Conservation (phyloP, 2,888 invertebrate species). For the Diadegma fenestrale region DNA sequence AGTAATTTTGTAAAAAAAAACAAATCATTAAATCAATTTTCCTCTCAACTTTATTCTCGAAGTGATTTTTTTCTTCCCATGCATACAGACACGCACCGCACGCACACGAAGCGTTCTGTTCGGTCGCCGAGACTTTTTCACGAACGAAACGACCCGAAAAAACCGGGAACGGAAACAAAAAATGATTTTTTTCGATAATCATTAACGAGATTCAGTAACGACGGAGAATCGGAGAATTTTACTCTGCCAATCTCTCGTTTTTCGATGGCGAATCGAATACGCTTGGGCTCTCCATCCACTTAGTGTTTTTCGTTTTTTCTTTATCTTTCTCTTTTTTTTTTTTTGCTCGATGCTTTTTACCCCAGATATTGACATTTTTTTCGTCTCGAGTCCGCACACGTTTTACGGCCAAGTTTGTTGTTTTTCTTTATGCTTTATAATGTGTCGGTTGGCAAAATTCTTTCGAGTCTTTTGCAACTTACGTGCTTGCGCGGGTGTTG, state of each 20-base stretch:
- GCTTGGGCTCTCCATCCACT: not conserved
- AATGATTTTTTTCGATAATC: not conserved
- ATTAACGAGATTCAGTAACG: not conserved
- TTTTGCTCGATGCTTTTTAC: slow-evolving; percentile 11
- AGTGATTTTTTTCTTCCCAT: slow-evolving; percentile 14
- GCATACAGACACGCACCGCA: not conserved
- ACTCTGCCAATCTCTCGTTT: not conserved
- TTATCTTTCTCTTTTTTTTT: slow-evolving; percentile 14
- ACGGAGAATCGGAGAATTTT: not conserved
- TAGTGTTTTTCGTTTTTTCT: slow-evolving; percentile 25
- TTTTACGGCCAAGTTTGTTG: slow-evolving; percentile 57
- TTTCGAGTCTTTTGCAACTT: slow-evolving; percentile 62
- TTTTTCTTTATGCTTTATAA: slow-evolving; percentile 64
- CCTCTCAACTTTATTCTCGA: not conserved
- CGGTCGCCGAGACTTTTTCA: not conserved
- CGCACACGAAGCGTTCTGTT: not conserved
- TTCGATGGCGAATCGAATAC: slow-evolving; percentile 5
- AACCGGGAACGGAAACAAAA: not conserved
- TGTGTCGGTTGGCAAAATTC: slow-evolving; percentile 68
- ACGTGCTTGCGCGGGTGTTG: slow-evolving; percentile 64
- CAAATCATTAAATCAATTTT: slow-evolving; percentile 5
- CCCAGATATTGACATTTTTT: slow-evolving; percentile 58
- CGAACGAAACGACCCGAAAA: not conserved
- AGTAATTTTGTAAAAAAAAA: slow-evolving; percentile 39
- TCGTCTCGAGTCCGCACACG: slow-evolving; percentile 65